A percentile compares a stretch with the other conserved stretches of the same genome.
Conservation (phyloP, 2,113 vertebrate species). For the Percina caprodes region DNA sequence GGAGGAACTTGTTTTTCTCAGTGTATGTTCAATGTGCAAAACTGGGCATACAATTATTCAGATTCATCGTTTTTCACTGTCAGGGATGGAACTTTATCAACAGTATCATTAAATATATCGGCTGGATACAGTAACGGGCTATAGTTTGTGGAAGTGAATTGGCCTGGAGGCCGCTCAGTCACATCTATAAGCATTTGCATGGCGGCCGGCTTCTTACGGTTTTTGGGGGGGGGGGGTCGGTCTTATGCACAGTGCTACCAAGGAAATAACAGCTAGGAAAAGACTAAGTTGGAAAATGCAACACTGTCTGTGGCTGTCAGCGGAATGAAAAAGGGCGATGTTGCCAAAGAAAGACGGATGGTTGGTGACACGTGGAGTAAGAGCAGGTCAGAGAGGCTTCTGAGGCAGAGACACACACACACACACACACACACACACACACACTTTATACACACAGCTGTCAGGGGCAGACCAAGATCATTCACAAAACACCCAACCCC, state of each 20-base stretch:
- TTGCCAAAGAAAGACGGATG: slow-evolving; percentile 59
- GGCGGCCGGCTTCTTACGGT: background rate
- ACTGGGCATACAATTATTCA: slow-evolving; percentile 8
- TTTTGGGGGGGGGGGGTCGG: no score
- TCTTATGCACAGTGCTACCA: background rate
- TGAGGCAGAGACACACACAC: slow-evolving; percentile 45
- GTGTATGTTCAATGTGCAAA: slow-evolving; percentile 31
- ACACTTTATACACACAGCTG: slow-evolving; percentile 80
- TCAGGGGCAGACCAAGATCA: slow-evolving; percentile 82
- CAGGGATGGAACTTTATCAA: slow-evolving; percentile 6
- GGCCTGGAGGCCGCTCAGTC: background rate
- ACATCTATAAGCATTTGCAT: background rate
- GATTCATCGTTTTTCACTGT: slow-evolving; percentile 16
- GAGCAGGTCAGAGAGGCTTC: slow-evolving; percentile 76
- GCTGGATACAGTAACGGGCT: background rate
- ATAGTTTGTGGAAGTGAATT: background rate
- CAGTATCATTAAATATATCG: background rate
- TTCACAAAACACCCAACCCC: slow-evolving; percentile 80
- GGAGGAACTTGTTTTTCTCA: slow-evolving; percentile 40
- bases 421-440: slow-evolving; percentile 36
- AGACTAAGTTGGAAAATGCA: slow-evolving; percentile 1
- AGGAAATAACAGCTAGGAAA: background rate
- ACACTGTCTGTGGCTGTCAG: slow-evolving; percentile 20
- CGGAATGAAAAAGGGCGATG: slow-evolving; percentile 33
- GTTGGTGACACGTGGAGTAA: slow-evolving; percentile 74